These are phyloP conservation scores for Nasonia vitripennis DNA, from an alignment of 1,140 invertebrate species.

Conservation along the genomic window DNA sequence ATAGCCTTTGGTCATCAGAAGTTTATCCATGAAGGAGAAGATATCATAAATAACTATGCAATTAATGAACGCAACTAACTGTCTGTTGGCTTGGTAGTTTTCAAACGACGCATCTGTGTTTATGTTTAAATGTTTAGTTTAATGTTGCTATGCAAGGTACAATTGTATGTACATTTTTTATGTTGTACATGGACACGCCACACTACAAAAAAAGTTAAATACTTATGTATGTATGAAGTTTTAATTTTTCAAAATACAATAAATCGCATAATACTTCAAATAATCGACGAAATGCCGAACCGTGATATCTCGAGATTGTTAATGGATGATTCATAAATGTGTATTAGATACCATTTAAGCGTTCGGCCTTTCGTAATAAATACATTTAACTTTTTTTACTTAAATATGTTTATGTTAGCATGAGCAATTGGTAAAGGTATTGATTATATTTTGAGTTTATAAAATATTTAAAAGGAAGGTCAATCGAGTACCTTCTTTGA, in stretches of 20 bases:
- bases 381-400: slow-evolving; percentile 36
- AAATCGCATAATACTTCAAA: too few species aligned
- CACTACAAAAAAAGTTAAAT: slow-evolving; percentile 32
- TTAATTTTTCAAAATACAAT: too few species aligned
- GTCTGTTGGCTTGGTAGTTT: slow-evolving; percentile 29
- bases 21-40: neutral
- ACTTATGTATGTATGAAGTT: neutral
- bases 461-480: too few species aligned
- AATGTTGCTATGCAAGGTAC: neutral
- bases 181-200: neutral
- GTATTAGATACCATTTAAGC: neutral
- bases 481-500: too few species aligned
- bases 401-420: neutral
- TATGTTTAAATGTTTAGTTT: slow-evolving; percentile 45
- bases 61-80: slow-evolving; percentile 20
- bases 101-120: slow-evolving; percentile 43
- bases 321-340: too few species aligned
- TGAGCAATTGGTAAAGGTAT: slow-evolving; percentile 4
- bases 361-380: neutral
- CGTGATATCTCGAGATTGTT: too few species aligned
- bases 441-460: neutral
- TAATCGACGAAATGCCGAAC: too few species aligned
- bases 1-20: neutral
- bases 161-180: slow-evolving; percentile 17
- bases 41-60: neutral